Base-by-base conservation (phyloP, 2,888 invertebrate species). In the Cenopis cana region DNA sequence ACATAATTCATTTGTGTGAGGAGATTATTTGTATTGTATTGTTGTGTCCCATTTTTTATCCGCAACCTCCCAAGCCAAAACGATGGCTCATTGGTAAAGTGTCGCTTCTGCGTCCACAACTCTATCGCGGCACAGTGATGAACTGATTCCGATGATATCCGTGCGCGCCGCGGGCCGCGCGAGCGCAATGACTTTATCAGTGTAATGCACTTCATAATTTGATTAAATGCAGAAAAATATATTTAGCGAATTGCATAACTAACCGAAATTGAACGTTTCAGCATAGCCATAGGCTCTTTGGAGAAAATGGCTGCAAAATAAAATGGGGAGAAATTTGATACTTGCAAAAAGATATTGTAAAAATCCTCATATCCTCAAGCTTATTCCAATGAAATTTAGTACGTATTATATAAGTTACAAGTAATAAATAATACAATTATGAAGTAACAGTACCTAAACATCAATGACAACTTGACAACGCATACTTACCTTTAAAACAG, bases 101-200 rank as follows among this genome's bases (percentile, higher is more conserved):
- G 10, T n/a, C 64, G 52, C 64, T 2, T 64, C 52, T 64, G 36
- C 18, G 18, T 18, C 20, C 5, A 50, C 20, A n/a, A n/a, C 12
- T n/a, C 29, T 24, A 10, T 36, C n/a, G n/a, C 38, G 38, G 38
- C 12, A 52, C n/a, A 29, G 14, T 60, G 61, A 56, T 55, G 46
- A 55, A 68, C 68, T 61, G 68, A 68, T 68, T 55, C 61, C 55
- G 68, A 68, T 55, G 57, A 69, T 69, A 57, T 62, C 61, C 36
- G 50, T 29, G 14, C 64, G 20, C 24, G 59, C 65, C 70, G 50
- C 52, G 33, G 56, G 65, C 49, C 11, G 50, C 61, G 54, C 54
- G 55, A 1, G 50, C 55, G 46, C 59, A 66, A 70, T 70, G 70
- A 54, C 70, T 70, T 66, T 60, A 70, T 70, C 65, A 59, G 12